Conservation (phyloP, 2,888 invertebrate genomes). For the Strigamia crassipes region DNA sequence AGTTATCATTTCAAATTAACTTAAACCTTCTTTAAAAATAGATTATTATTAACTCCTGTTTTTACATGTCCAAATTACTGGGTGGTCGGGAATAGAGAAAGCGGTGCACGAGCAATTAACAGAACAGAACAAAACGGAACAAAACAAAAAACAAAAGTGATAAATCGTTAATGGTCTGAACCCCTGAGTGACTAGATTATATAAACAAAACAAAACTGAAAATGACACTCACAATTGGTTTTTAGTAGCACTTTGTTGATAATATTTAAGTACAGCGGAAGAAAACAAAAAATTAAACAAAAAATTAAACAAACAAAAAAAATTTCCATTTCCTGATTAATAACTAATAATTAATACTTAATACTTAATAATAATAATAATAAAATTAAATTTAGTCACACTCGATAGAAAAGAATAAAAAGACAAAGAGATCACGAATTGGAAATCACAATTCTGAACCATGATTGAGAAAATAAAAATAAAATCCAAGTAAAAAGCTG, state of each 20-base stretch:
- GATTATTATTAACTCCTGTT: too few species aligned
- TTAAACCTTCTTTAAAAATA: not conserved
- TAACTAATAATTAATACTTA: not conserved
- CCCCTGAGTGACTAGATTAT: constrained; percentile 39
- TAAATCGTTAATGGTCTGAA: not conserved
- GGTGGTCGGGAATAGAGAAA: too few species aligned
- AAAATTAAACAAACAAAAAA: not conserved
- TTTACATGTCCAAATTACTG: too few species aligned
- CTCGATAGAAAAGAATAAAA: not conserved
- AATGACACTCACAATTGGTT: constrained; percentile 5
- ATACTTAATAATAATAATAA: too few species aligned
- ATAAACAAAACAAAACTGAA: not conserved
- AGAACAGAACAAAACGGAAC: not conserved
- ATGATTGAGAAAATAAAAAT: not conserved
- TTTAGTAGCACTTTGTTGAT: constrained; percentile 12
- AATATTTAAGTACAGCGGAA: constrained; percentile 2
- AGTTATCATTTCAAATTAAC: not conserved
- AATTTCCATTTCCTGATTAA: not conserved
- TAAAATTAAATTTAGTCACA: too few species aligned
- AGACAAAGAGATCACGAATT: constrained; percentile 12
- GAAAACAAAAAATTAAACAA: not conserved
- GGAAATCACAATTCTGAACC: not conserved
- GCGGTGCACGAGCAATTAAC: not conserved
- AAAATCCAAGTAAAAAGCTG: not conserved
- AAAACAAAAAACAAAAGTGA: not conserved